phyloP scores from a whole-genome alignment of 2,797 vertebrate species.

The Poliocrania exsul region DNA sequence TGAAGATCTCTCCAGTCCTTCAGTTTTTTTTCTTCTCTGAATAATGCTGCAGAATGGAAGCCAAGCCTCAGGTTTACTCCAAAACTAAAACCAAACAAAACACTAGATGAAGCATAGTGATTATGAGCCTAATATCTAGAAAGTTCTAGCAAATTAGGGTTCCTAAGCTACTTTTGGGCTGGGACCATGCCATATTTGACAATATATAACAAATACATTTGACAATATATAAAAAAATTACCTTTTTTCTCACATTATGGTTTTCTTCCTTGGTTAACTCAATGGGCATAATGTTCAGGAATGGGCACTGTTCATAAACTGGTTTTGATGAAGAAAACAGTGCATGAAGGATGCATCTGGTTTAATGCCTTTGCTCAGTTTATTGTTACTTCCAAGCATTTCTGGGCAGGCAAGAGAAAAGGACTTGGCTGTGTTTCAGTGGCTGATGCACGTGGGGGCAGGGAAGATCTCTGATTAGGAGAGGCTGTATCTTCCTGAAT shows the following conservation, averaged over 20 bases:
- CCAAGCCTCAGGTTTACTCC: background rate
- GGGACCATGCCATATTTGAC: background rate
- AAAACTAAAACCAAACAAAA: background rate
- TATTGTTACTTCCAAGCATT: background rate
- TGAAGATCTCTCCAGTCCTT: background rate
- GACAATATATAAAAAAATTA: background rate
- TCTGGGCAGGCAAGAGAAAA: background rate
- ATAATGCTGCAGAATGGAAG: background rate
- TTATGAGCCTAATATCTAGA: background rate
- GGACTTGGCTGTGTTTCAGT: fast-evolving
- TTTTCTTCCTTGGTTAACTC: background rate
- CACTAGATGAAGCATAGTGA: background rate
- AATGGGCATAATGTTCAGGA: background rate
- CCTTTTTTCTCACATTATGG: background rate
- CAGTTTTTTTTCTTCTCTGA: background rate
- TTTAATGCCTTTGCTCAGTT: background rate
- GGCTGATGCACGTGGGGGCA: fast-evolving
- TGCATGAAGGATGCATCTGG: background rate
- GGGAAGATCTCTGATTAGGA: background rate
- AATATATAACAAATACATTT: background rate
- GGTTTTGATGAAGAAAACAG: background rate
- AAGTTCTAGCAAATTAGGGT: background rate
- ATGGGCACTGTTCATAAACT: background rate
- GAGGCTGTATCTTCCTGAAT: background rate
- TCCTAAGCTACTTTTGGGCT: background rate